phyloP scores from a whole-genome alignment of 2,113 vertebrate species.

The Poeciliopsis prolifica region DNA sequence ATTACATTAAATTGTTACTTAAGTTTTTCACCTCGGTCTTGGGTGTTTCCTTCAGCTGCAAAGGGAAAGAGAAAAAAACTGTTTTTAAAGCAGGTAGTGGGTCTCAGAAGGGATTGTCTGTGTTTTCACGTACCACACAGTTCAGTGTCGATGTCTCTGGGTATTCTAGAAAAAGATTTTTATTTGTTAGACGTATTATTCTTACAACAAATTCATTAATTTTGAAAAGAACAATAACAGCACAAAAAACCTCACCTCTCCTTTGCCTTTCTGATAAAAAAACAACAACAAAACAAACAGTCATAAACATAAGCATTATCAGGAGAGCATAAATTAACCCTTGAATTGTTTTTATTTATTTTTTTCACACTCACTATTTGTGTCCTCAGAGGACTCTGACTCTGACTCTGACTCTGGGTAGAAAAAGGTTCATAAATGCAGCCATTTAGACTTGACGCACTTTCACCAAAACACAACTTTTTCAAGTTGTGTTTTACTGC shows the following conservation, averaged over 20 bases:
- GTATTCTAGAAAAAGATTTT: constrained; percentile 45
- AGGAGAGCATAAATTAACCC: constrained; percentile 1
- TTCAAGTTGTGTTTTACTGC: constrained; percentile 24
- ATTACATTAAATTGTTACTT: neutral
- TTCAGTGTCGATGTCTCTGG: constrained; percentile 33
- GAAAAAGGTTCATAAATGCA: neutral
- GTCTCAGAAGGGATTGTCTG: neutral
- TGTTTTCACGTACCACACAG: constrained; percentile 41
- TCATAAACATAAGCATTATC: neutral
- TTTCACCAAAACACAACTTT: neutral
- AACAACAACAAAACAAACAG: neutral
- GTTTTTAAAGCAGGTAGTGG: neutral
- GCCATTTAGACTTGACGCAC: neutral
- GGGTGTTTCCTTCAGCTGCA: constrained; percentile 51
- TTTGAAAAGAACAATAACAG: neutral
- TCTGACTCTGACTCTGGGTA: constrained; percentile 33
- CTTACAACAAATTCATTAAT: neutral
- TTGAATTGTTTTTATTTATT: neutral
- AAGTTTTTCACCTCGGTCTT: constrained; percentile 47
- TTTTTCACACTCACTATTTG: constrained; percentile 44
- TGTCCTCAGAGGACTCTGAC: constrained; percentile 62
- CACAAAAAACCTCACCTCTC: constrained; percentile 39
- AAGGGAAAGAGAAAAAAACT: constrained; percentile 9
- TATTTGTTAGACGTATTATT: too few species aligned
- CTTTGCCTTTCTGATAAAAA: constrained; percentile 49